phyloP scores from a whole-genome alignment of 2,888 invertebrate genomes.

The Drosophila vallismaia region DNA sequence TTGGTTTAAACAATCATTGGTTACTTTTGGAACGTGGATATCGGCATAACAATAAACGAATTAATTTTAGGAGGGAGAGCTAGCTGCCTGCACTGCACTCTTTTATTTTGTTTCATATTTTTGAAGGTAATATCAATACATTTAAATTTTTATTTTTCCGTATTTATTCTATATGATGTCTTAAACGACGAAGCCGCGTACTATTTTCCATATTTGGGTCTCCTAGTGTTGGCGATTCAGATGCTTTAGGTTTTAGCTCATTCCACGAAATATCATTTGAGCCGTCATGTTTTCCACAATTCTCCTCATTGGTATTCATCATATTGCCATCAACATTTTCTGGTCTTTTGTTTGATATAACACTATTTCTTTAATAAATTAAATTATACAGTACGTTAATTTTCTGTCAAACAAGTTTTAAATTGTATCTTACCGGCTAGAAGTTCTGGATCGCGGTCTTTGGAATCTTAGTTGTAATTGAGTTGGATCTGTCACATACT shows the following conservation, averaged over 20 bases:
- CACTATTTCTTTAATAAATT: conserved; percentile 80
- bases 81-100: too few species aligned
- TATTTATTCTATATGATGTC: conserved; percentile 81
- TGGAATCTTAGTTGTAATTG: conserved; percentile 92
- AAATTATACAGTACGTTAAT: not conserved
- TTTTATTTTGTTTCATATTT: too few species aligned
- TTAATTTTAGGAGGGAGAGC: too few species aligned
- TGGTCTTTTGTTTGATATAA: conserved; percentile 85
- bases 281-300: conserved; percentile 47
- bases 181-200: conserved; percentile 83
- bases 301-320: conserved; percentile 78
- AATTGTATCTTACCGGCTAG: conserved; percentile 67
- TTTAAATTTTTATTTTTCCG: not conserved
- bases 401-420: not conserved
- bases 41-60: too few species aligned
- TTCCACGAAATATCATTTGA: conserved; percentile 62
- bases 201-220: conserved; percentile 83
- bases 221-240: conserved; percentile 82
- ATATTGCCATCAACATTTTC: conserved; percentile 80
- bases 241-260: conserved; percentile 62
- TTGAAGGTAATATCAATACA: too few species aligned
- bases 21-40: too few species aligned
- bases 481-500: conserved; percentile 93
- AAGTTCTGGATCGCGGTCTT: conserved; percentile 86
- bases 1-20: too few species aligned